Evolutionary conservation across 2,113 vertebrate genomes (phyloP).

Genomic region (Ondatra zibethicus): DNA sequence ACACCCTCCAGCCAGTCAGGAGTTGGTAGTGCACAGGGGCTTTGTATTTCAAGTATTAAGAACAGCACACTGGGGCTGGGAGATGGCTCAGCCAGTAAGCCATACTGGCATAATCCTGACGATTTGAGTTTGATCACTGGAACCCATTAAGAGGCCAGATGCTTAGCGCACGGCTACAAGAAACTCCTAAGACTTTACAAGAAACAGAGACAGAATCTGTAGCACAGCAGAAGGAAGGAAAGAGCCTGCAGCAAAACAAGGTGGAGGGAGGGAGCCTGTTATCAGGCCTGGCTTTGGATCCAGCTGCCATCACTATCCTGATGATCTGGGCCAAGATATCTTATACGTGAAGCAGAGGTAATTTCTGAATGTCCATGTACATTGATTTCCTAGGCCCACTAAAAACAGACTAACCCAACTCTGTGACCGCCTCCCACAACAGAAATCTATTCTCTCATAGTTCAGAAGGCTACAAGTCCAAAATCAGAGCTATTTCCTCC

Average conservation of each 20-base stretch:
- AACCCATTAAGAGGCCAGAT: not conserved
- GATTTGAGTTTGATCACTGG: not conserved
- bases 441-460: not conserved
- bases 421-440: not conserved
- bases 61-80: no score
- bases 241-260: not conserved
- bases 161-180: not conserved
- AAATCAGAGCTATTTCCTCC: not conserved
- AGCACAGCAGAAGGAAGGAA: not conserved
- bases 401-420: not conserved
- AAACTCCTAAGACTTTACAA: not conserved
- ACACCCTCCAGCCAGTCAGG: not conserved
- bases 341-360: not conserved
- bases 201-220: not conserved
- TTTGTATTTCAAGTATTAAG: not conserved
- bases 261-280: not conserved
- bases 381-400: not conserved
- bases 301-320: no score
- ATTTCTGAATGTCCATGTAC: accelerated
- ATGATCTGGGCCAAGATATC: not conserved
- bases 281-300: not conserved
- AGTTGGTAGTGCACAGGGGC: not conserved
- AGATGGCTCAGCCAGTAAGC: not conserved
- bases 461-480: not conserved
- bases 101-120: no score